Base-by-base conservation (phyloP, 1,140 invertebrate genomes). In the Scaptomyza graminum region DNA sequence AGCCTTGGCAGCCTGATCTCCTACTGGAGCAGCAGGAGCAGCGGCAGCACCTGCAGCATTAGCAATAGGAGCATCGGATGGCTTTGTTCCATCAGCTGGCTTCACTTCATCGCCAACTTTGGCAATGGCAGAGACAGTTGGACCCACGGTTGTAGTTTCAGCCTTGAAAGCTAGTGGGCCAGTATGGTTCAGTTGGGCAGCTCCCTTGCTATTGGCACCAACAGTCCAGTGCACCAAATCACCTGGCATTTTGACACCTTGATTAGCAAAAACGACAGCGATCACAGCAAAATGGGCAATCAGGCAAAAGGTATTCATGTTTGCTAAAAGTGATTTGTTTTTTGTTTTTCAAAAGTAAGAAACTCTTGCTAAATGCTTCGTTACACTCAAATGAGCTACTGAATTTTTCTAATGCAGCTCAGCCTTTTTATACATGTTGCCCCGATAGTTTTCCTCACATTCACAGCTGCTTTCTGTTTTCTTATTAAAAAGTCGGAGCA, bases 211-310 rank as follows among this genome's bases (percentile, higher is more conserved):
- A 5, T 55, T 56, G 13, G 12, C 22, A 3, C 51, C 44, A 0
- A 62, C 72, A 0, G 39, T 22, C 76, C 63, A 73, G 28, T 76
- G 61, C 0, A 72, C 68, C 2, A 62, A 8, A 1, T 71, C 67
- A 4, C 41, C 56, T 1, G 31, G 11, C 47, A 65, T 64, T 13
- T n/a, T 8, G n/a, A 15, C 4, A 11, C 49, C 25, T 22, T 15
- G 11, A 39, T 54, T 47, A 5, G 28, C 37, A 47, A 13, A 28
- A 5, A 25, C 47, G 11, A 46, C 37, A 13, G 50, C 72, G 8
- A 67, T 43, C 6, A 61, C 9, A 11, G 39, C 47, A 13, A 65
- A 4, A 22, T 22, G 37, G 12, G 4, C 28, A 28, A 59, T 16
- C 54, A 52, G 15, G 31, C 13, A 44, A 7, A 71, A 18, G 2